Evolutionary conservation across 1,140 invertebrate genomes (phyloP).

Genomic region (Charaxes varanes): DNA sequence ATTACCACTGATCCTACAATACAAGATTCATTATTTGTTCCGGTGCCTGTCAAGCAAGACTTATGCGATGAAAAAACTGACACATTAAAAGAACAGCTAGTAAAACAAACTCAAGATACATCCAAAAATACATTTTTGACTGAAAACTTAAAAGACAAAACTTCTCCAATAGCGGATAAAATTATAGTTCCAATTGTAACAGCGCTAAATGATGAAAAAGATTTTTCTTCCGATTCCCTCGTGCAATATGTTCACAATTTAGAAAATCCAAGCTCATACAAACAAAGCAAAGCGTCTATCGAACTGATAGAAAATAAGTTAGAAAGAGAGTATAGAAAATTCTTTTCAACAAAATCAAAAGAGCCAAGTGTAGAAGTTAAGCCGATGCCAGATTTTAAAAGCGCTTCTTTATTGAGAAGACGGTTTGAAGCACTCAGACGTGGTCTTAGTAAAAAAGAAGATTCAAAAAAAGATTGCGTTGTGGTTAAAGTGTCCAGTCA

Average conservation of each 20-base stretch:
- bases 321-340: conserved; percentile 45
- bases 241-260: conserved; percentile 53
- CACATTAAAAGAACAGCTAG: conserved; percentile 10
- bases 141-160: conserved; percentile 3
- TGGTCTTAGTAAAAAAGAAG: conserved; percentile 34
- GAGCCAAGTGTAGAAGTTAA: conserved; percentile 20
- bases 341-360: conserved; percentile 32
- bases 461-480: conserved; percentile 25
- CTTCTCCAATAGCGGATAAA: conserved; percentile 4
- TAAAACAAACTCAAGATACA: conserved; percentile 2
- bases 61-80: conserved; percentile 5
- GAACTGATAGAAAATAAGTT: conserved; percentile 47
- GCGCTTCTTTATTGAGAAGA: conserved; percentile 33
- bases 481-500: conserved; percentile 24
- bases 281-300: conserved; percentile 24
- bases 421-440: conserved; percentile 44
- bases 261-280: conserved; percentile 37
- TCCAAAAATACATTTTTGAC: conserved; percentile 2
- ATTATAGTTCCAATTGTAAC: not conserved
- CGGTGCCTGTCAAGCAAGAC: not conserved
- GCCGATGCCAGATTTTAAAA: conserved; percentile 30
- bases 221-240: conserved; percentile 44
- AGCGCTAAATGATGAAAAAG: conserved; percentile 10
- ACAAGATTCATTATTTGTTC: not conserved
- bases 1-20: conserved; percentile 13